Evolutionary conservation across 2,797 vertebrate species (phyloP), one percentile per base, ranked within the genome.

Genomic region (Sebastiscus albofasciatus): DNA sequence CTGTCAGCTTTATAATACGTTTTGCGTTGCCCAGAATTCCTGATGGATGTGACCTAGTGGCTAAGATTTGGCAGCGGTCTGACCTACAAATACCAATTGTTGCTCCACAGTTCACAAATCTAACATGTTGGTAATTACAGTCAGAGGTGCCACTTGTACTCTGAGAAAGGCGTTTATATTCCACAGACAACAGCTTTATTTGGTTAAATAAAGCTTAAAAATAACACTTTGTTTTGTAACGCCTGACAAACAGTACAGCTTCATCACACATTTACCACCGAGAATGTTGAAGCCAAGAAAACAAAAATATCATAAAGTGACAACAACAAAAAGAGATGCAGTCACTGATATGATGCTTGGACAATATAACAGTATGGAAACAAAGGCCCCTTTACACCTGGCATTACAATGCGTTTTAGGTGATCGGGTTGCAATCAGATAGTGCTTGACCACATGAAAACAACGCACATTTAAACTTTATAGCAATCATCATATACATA

Each of bases 1-100:
- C 90, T 91, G 87, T 88, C 88, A 83, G 82, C 85, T 84, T 79
- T 80, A 84, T 88, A 83, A 88, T 90, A 76, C 61, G 70, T 84
- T 86, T 84, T 75, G 69, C 73, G 62, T 58, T 87, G 84, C 80
- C 87, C 67, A 77, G 81, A 79, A 83, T 89, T 90, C 77, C 87
- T 89, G 85, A 93, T 90, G 81, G 79, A 86, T 83, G 72, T 75
- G 88, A 92, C 87, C 79, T 74, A 68, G 76, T 59, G 29, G 66
- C 61, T 71, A 72, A 78, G 65, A 83, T 79, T 77, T 88, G 79
- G 87, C 82, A 78, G 68, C 22, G 14, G 55, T 71, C 81, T 79
- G 72, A 87, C 73, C 79, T 55, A 75, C 64, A 81, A 77, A 80
- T 81, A 75, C 58, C 46, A 84, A 79, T 77, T 71, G 58, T 71